Conservation (phyloP, 2,113 vertebrate genomes). For the Pterocles gutturalis region DNA sequence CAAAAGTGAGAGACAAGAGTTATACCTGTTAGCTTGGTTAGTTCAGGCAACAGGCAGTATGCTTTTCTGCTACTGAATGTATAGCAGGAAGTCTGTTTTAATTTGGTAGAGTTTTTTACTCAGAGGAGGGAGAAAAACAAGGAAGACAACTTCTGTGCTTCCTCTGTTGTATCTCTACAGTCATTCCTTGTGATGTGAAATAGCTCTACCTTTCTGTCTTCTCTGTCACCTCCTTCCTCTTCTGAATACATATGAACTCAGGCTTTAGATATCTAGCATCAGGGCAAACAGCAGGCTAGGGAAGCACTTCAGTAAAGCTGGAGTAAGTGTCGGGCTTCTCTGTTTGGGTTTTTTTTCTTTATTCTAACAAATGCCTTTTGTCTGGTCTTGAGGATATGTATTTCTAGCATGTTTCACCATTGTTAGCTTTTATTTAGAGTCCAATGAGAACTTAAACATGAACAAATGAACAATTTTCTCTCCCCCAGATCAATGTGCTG, state of each 20-base stretch:
- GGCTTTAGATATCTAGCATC: background rate
- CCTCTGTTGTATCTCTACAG: background rate
- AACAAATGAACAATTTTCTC: background rate
- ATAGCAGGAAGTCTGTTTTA: background rate
- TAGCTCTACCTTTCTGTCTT: background rate
- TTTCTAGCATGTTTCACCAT: background rate
- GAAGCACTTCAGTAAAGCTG: background rate
- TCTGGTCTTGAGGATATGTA: background rate
- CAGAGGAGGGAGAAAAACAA: background rate
- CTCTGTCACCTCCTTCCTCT: background rate
- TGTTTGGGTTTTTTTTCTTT: background rate
- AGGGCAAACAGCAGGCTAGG: background rate
- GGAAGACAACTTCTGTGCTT: background rate
- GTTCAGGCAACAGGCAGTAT: background rate
- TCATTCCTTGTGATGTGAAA: background rate
- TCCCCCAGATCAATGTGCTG: background rate
- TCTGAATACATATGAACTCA: background rate
- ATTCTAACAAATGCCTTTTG: background rate
- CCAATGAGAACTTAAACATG: background rate
- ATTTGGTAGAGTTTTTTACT: background rate
- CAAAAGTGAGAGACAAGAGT: background rate
- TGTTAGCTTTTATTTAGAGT: background rate
- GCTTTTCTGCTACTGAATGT: background rate
- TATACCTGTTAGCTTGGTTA: background rate
- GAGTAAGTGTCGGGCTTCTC: background rate